phyloP scores from a whole-genome alignment of 2,113 vertebrate species.

The Vulpes vulpes region DNA sequence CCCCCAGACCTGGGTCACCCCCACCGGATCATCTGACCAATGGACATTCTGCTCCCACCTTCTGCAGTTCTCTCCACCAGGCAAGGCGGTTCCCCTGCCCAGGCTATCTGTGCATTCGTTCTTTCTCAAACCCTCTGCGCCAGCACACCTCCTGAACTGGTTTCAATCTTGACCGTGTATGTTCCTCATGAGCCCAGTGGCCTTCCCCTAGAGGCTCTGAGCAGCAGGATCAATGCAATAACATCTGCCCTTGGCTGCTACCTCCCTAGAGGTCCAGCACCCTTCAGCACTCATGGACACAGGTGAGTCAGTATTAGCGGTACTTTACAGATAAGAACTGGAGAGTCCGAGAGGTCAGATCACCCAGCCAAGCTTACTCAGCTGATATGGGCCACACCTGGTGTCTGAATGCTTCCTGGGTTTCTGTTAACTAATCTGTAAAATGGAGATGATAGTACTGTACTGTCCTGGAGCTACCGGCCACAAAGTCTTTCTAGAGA shows the following conservation, averaged over 20 bases:
- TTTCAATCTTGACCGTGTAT: neutral
- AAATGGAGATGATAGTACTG: neutral
- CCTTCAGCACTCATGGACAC: neutral
- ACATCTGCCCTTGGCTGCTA: neutral
- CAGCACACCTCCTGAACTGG: neutral
- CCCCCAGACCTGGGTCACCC: neutral
- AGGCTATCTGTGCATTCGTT: neutral
- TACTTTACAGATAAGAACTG: neutral
- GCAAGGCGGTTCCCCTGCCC: neutral
- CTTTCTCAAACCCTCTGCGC: neutral
- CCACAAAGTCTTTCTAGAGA: neutral
- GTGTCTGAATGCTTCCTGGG: neutral
- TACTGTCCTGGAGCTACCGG: neutral
- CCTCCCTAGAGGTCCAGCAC: neutral
- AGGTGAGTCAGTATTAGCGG: neutral
- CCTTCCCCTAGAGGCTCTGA: neutral
- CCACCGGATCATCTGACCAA: fast-evolving
- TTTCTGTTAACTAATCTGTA: neutral
- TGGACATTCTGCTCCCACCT: neutral
- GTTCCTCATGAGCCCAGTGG: neutral
- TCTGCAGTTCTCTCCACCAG: neutral
- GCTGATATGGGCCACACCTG: neutral
- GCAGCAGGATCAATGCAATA: too few relatives aligned
- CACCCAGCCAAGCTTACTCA: neutral
- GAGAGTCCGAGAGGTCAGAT: neutral